Base-by-base conservation (phyloP, 2,888 invertebrate species). In the Tachina lurida region DNA sequence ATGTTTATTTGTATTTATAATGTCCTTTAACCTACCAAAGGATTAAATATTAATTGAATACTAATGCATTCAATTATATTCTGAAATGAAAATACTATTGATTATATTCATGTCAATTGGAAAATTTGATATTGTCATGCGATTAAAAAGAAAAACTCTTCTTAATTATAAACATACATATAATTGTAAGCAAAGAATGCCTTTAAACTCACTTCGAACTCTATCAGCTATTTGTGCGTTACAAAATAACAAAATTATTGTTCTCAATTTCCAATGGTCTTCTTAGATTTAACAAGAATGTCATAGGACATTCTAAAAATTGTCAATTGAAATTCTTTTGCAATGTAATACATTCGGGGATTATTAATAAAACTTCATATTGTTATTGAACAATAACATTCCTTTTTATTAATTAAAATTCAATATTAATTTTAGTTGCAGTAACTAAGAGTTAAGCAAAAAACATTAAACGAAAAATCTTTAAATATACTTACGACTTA, bases 1-100 rank as follows among this genome's bases (percentile, higher is more conserved):
- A 17, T 54, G 10, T 10, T 17, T 58, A 31, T 58, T 58, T 58
- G 31, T 31, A 31, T 31, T 31, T 31, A n/a, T 54, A 1, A n/a
- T 60, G 60, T 39, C 31, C 15, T 62, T 43, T 62, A 17, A n/a
- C 41, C 43, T 12, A 62, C 17, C 4, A 62, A 41, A 12, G n/a
- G 62, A 62, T 62, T 62, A 17, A n/a, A 43, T 17, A 41, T 54
- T 41, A 41, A 41, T 54, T 70, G 19, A 54, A 54, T 43, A 54
- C 43, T 54, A 54, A 54, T 70, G 15, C 54, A 17, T 22, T 39
- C 68, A 54, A 39, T 54, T 70, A 41, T 43, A 17, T 70, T 47
- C 12, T 15, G 10, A 70, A 54, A 19, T 54, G 17, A 39, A 4
- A 39, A 39, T 31, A 52, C 17, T 67, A 39, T 13, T 39, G 8